Percentiles rank a stretch among this genome's conserved stretches.
Conservation (phyloP, 2,113 vertebrate genomes). For the Leptobrachium ailaonicum region DNA sequence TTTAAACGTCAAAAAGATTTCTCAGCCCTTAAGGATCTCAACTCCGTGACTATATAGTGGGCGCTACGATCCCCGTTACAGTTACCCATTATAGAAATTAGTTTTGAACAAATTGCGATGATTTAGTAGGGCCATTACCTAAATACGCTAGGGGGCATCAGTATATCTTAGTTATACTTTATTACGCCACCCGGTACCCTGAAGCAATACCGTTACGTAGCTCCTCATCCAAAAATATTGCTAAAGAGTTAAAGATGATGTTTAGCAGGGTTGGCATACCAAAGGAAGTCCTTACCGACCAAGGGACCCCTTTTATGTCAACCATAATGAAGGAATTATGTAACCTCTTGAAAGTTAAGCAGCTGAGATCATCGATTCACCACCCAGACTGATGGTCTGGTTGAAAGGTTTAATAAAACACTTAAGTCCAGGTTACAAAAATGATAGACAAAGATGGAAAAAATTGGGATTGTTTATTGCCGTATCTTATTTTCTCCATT, state of each 20-base stretch:
- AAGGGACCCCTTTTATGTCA: background rate
- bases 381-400: background rate
- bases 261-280: background rate
- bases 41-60: background rate
- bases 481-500: background rate
- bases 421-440: background rate
- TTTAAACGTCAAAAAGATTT: background rate
- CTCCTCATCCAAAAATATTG: too few relatives aligned
- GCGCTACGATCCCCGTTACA: too few relatives aligned
- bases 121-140: too few relatives aligned
- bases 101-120: too few relatives aligned
- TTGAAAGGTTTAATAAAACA: background rate
- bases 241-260: too few relatives aligned
- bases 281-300: background rate
- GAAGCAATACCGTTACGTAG: too few relatives aligned
- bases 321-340: background rate
- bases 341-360: background rate
- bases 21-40: background rate
- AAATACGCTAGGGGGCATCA: background rate
- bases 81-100: background rate
- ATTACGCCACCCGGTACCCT: background rate
- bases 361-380: background rate
- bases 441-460: background rate
- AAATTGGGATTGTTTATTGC: background rate
- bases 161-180: background rate